Conservation (phyloP, 2,113 vertebrate genomes). For the Sprattus sprattus region DNA sequence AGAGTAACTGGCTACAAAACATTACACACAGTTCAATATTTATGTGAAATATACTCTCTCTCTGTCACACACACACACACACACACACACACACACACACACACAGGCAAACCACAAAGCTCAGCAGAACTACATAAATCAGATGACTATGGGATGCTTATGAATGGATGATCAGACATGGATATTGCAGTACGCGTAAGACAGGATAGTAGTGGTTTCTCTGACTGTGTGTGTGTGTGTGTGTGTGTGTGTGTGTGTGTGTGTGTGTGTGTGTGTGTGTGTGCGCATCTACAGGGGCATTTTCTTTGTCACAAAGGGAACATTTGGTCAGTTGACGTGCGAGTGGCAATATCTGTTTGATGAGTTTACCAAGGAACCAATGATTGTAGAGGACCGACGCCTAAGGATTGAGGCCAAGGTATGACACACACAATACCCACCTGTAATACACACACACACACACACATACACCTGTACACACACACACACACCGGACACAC, state of each 20-base stretch:
- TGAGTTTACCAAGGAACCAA: slow-evolving; percentile 94
- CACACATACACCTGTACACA: no score
- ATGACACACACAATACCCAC: slow-evolving; percentile 18
- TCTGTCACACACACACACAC: no score
- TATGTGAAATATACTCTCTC: no score
- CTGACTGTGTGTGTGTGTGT: neutral
- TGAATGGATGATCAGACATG: neutral
- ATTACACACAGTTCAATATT: neutral
- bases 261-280: neutral
- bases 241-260: neutral
- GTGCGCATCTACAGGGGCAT: slow-evolving; percentile 75
- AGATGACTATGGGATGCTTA: neutral
- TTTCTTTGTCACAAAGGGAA: slow-evolving; percentile 94
- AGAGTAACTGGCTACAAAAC: no score
- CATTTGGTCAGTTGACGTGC: slow-evolving; percentile 93
- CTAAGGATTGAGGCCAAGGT: slow-evolving; percentile 97
- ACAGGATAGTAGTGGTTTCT: neutral
- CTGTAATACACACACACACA: neutral
- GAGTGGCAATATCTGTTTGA: slow-evolving; percentile 97
- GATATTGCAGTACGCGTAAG: neutral
- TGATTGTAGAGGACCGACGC: slow-evolving; percentile 84
- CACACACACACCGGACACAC: no score
- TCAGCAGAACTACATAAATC: neutral
- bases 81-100: no score
- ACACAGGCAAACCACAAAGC: neutral